phyloP scores from a whole-genome alignment of 2,113 vertebrate species.

The Spermophilus dauricus region DNA sequence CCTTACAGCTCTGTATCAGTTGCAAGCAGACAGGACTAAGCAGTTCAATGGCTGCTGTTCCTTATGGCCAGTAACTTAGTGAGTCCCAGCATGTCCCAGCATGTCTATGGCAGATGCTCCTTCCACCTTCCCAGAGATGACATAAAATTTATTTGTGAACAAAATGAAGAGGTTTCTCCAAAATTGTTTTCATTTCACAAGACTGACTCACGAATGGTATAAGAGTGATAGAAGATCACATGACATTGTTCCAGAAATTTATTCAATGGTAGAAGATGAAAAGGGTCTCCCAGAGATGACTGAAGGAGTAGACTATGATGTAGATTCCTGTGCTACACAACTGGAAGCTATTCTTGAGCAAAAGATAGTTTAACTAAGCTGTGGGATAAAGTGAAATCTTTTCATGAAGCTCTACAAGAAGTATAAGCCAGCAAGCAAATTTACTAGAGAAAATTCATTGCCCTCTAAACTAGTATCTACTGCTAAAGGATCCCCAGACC shows the following conservation, averaged over 20 bases:
- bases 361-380: constrained; percentile 98
- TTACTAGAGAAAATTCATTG: constrained; percentile 94
- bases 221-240: constrained; percentile 98
- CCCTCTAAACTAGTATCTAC: constrained; percentile 90
- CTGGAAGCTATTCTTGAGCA: constrained; percentile 98
- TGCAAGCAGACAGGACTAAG: no score
- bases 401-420: constrained; percentile 96
- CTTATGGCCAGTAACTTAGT: no score
- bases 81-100: no score
- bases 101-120: no score
- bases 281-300: constrained; percentile 98
- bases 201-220: constrained; percentile 98
- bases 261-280: constrained; percentile 98
- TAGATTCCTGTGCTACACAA: constrained; percentile 96
- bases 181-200: constrained; percentile 98
- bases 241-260: constrained; percentile 97
- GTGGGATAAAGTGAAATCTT: constrained; percentile 98
- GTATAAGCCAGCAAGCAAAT: constrained; percentile 99
- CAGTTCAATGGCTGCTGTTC: no score
- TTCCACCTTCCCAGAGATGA: no score
- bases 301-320: constrained; percentile 99
- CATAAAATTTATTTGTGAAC: no score
- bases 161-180: constrained; percentile 95
- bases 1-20: no score
- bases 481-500: constrained; percentile 85